Base-by-base conservation (phyloP, 1,140 invertebrate genomes). In the Heterodera schachtii region DNA sequence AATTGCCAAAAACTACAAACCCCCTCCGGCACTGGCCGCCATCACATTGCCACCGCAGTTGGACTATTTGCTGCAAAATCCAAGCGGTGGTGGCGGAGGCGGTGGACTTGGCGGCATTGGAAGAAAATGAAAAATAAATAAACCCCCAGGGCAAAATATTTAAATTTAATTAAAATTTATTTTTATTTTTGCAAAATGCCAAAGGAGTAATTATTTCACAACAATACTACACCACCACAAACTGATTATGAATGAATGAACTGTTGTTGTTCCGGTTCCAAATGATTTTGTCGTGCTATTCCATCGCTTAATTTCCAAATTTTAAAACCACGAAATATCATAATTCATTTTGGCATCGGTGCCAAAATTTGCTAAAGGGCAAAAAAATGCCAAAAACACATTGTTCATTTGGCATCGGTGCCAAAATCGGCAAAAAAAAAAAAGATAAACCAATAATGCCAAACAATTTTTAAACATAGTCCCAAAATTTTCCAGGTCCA, bases 1-100 rank as follows among this genome's bases (percentile, higher is more conserved):
- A 81, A 75, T 89, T 75, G 84, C 86, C 6, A 89, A 89, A 66
- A 89, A 89, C 69, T 89, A 88, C 86, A 84, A 89, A 75, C 87
- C 89, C 44, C 87, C 89, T 49, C 89, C 89, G 19, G 82, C 86
- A 31, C 49, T 82, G 1, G 57, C 82, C 64, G 83, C 81, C n/a
- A 80, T 90, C 13, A 89, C 88, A 73, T 78, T 89, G 66, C 88
- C 88, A 57, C 88, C 88, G 41, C 89, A 89, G 84, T 81, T 89
- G 11, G 88, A 89, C 67, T 90, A 90, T 77, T 83, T 89, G 46
- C 87, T 89, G 43, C 83, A 85, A 83, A 73, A 46, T 19, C 60
- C 60, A 64, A 81, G 75, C 77, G 64, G 60, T 8, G 43, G 76
- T 21, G 73, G 57, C 47, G 74, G 16, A 46, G 74, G 41, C 41